Base-by-base conservation (phyloP, 2,888 invertebrate species). In the Trachelus troglodyta region DNA sequence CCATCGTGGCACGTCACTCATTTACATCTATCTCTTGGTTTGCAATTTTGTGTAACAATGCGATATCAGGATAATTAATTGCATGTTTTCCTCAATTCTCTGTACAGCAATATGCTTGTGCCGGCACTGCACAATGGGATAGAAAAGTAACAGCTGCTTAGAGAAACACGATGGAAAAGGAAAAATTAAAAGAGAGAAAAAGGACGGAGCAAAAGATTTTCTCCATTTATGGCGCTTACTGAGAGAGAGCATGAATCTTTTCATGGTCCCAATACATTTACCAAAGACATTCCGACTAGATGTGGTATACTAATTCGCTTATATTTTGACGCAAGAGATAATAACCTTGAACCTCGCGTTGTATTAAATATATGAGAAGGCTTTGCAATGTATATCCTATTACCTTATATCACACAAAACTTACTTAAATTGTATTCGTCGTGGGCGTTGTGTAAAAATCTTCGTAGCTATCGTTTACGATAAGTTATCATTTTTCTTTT, bases 381-480 rank as follows among this genome's bases (percentile, higher is more conserved):
- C 84, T 82, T 83, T 82, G 75, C 77, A 83, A 78, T 83, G 78
- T 79, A 80, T 80, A 79, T 85, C 80, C 81, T 83, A 87, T 87
- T 85, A 85, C 83, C 78, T 87, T 85, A 85, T 89, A 89, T 90
- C 88, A 89, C 89, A 89, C 88, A 84, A 84, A 56, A 90, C 86
- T 89, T 88, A 88, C 85, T 83, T 87, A 86, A 82, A 82, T 83
- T 85, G 83, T 84, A 87, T 88, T 86, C 82, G 81, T 86, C 83
- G 84, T 84, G 85, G 84, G 85, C 84, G 81, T 87, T 86, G 85
- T 87, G 85, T 86, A 85, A 86, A 88, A 87, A 85, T 86, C 81
- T 83, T 81, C 85, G 83, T 83, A 80, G 78, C 80, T 80, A 80
- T 82, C 71, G 35, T 40, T 76, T 76, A 76, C 75, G 69, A 76